phyloP scores from a whole-genome alignment of 2,888 invertebrate genomes.

The Oxytorus armatus region DNA sequence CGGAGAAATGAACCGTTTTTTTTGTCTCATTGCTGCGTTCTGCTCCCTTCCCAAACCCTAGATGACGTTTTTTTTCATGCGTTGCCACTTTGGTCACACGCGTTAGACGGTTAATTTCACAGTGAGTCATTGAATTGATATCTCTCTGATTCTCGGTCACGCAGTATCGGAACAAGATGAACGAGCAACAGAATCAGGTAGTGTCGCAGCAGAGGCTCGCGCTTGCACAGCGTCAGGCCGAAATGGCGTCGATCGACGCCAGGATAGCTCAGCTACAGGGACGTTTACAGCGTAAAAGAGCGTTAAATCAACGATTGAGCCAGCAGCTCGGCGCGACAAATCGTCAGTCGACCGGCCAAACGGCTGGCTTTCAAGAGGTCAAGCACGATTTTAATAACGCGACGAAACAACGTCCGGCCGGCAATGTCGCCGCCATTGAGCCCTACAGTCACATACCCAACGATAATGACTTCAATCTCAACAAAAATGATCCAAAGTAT shows the following conservation, averaged over 20 bases:
- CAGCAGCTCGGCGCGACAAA: slow-evolving; percentile 86
- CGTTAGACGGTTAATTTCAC: no score
- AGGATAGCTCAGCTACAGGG: slow-evolving; percentile 97
- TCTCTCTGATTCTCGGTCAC: slow-evolving; percentile 2
- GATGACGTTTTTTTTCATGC: no score
- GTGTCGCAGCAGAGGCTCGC: slow-evolving; percentile 95
- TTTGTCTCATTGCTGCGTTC: background rate
- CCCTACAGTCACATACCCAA: slow-evolving; percentile 94
- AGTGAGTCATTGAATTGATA: no score
- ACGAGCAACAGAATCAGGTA: slow-evolving; percentile 96
- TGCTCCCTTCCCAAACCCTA: slow-evolving; percentile 1
- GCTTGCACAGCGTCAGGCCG: slow-evolving; percentile 94
- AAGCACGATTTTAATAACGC: slow-evolving; percentile 80
- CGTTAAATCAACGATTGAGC: slow-evolving; percentile 91
- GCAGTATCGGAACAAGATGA: slow-evolving; percentile 98
- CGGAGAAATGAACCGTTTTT: background rate
- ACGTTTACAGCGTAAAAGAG: slow-evolving; percentile 94
- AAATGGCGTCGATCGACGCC: slow-evolving; percentile 96
- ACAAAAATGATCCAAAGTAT: slow-evolving; percentile 95
- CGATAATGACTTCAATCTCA: slow-evolving; percentile 90
- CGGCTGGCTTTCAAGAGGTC: slow-evolving; percentile 85
- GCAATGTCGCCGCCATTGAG: slow-evolving; percentile 94
- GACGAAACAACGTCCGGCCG: slow-evolving; percentile 86
- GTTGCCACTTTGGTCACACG: no score
- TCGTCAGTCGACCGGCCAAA: slow-evolving; percentile 76